Evolutionary conservation across 2,888 invertebrate genomes (phyloP), one percentile per base, ranked within the genome.

Genomic region (Euphydryas editha): DNA sequence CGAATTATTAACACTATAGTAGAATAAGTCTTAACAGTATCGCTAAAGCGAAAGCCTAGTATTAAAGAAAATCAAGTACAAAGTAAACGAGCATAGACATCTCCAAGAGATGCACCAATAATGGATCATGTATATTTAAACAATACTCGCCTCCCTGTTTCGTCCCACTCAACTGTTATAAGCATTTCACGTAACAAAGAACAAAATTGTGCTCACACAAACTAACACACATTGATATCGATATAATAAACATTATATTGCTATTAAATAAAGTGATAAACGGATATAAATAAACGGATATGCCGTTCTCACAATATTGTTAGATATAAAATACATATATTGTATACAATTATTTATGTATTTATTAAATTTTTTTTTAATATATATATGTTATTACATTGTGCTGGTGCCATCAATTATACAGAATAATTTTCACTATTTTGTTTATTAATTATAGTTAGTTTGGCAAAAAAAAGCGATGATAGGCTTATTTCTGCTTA

Each of bases 391-490:
- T 81, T 84, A 81, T 74, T 81, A 84, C 76, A 83, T 92, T 91
- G 91, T 91, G 92, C 91, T 85, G 86, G 89, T 90, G 90, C 86
- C 75, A 79, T 81, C 81, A 77, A 77, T 75, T 78, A 80, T 79
- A 80, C 78, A 75, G 80, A 79, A 75, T 79, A 75, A 64, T 80
- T 80, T 72, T 80, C 72, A 73, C 78, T 82, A 82, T 85, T 81
- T 65, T 44, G 2, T 44, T 81, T 75, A 76, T 75, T 78, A 85
- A 82, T 82, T 79, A 75, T 81, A 80, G 75, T 78, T 78, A 78
- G 82, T 59, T 87, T 86, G 83, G 89, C 89, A 84, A 87, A 88
- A 80, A n/a, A 78, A 90, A 88, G 90, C 89, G 80, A 85, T 83
- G 81, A 78, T 80, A 73, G 71, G 76, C 73, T 70, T 77, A 78